Evolutionary conservation across 2,888 invertebrate genomes (phyloP), one percentile per base, ranked within the genome.

Genomic region (Charanyca ferruginea): DNA sequence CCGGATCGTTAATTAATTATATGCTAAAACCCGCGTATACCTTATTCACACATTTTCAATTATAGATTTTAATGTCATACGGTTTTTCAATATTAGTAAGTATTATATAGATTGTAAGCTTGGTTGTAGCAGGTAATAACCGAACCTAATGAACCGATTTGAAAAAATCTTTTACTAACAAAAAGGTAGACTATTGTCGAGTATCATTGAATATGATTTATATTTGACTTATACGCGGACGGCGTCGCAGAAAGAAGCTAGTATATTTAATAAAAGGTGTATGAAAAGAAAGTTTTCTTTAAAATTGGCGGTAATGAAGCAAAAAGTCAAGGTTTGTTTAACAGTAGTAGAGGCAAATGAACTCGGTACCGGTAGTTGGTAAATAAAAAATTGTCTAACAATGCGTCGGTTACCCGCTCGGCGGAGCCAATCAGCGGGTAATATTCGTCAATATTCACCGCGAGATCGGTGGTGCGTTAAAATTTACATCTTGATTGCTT

Each of bases 401-500:
- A 89, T 91, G 86, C 85, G 84, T 85, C 89, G 88, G 90, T 92
- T 91, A 90, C 85, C 80, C 86, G 89, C 84, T 87, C 85, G 83
- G 83, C 83, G 80, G 86, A 87, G 79, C 83, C 89, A 84, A 87
- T 89, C 88, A 87, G 81, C 79, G 83, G 83, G 75, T 84, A 88
- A 88, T 90, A 89, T 90, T 89, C 87, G 72, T 80, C 83, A 87
- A 89, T 89, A 89, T 87, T 86, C 77, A 83, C 84, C 77, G 79
- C 83, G 79, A 80, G 80, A 72, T 79, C 88, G 81, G 28, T 84
- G 79, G 79, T 89, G 84, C 91, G 89, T 89, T 85, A 84, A 89
- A 89, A 87, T 86, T 84, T 79, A 87, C 86, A 86, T 87, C 87
- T 88, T 87, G 90, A 92, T 93, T 91, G 90, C 91, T 91, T 93